Percentiles rank a stretch among this genome's conserved stretches.
Conservation (phyloP, 2,888 invertebrate species). For the Tridacna crocea region DNA sequence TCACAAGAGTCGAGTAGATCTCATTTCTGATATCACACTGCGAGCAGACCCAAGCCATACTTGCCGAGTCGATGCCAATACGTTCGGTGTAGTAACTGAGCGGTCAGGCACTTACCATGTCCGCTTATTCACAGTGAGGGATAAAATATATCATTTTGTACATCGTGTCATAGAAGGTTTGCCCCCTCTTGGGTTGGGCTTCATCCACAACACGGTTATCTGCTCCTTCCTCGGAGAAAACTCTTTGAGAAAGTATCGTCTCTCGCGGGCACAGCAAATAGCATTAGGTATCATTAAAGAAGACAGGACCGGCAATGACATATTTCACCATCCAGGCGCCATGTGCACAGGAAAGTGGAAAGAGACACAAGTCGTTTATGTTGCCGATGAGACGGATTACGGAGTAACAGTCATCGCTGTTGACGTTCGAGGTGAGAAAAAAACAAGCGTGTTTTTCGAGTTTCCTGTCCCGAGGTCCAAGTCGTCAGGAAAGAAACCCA, state of each 20-base stretch:
- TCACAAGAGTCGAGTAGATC: conserved; percentile 59
- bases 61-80: conserved; percentile 52
- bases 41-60: conserved; percentile 49
- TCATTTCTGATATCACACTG: conserved; percentile 48
- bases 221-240: conserved; percentile 48
- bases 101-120: conserved; percentile 49
- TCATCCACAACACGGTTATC: conserved; percentile 49
- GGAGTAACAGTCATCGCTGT: conserved; percentile 50
- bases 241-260: conserved; percentile 43
- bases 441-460: conserved; percentile 58
- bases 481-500: conserved; percentile 30
- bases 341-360: conserved; percentile 40
- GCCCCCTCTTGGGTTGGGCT: conserved; percentile 52
- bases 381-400: conserved; percentile 58
- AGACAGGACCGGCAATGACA: conserved; percentile 52
- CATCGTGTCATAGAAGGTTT: conserved; percentile 45
- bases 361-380: conserved; percentile 38
- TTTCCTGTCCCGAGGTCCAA: conserved; percentile 41
- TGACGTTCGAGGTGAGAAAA: conserved; percentile 40
- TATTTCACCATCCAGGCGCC: conserved; percentile 53
- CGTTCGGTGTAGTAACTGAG: conserved; percentile 54
- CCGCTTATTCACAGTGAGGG: conserved; percentile 56
- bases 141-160: conserved; percentile 55
- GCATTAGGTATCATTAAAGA: conserved; percentile 41
- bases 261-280: conserved; percentile 50